Percentiles rank a stretch among this genome's conserved stretches.
Conservation (phyloP, 2,797 vertebrate species). For the Psittacula derbiana region DNA sequence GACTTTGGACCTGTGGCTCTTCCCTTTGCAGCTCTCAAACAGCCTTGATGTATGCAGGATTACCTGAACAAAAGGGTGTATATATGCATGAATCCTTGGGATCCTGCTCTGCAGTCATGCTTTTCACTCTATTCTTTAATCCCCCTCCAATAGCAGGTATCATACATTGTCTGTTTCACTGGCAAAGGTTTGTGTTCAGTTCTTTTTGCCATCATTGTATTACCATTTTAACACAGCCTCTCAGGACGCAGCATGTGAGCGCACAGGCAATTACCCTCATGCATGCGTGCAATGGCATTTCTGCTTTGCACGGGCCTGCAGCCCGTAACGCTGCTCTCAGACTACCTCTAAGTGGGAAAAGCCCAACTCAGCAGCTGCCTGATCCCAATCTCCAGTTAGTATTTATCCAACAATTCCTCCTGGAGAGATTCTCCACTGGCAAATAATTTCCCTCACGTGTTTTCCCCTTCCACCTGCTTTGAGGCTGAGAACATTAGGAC, state of each 20-base stretch:
- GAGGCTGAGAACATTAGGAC: slow-evolving; percentile 19
- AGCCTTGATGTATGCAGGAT: not conserved
- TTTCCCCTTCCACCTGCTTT: slow-evolving; percentile 46
- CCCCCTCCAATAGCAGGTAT: fast-evolving
- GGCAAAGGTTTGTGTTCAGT: not conserved
- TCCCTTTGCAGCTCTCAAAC: not conserved
- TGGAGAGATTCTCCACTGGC: not conserved
- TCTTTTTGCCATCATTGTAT: not conserved
- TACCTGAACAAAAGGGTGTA: not conserved
- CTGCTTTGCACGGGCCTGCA: not conserved
- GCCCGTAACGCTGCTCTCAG: not conserved
- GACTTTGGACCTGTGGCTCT: not conserved
- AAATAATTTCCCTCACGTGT: slow-evolving; percentile 2
- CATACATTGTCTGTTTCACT: fast-evolving
- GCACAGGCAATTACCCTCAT: not conserved
- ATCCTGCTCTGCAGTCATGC: fast-evolving
- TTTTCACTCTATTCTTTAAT: not conserved
- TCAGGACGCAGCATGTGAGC: not conserved
- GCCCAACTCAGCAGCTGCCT: slow-evolving; percentile 7
- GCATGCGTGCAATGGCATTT: not conserved
- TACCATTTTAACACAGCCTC: not conserved
- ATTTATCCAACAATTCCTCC: slow-evolving; percentile 38
- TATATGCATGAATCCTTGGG: not conserved
- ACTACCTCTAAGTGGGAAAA: not conserved
- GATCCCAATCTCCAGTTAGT: slow-evolving; percentile 22